Percentiles rank a stretch among this genome's conserved stretches.
These are phyloP conservation scores for Ophioderma brevispina DNA, from an alignment of 35 echinoderm and acorn worm species.

Conservation along the genomic window DNA sequence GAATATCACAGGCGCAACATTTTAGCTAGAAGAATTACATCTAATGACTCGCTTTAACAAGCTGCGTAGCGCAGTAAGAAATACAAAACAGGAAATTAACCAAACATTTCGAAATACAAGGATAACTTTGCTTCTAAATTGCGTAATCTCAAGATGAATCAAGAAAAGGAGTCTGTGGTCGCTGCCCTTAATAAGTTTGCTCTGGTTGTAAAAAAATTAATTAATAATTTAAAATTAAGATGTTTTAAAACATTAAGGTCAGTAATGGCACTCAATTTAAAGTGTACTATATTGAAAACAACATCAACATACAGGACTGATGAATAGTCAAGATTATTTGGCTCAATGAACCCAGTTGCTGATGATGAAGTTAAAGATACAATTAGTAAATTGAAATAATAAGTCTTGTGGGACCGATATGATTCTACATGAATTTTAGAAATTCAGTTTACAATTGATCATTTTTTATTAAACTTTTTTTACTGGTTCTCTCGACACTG, in stretches of 20 bases:
- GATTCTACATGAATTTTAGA: not conserved
- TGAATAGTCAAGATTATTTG: not conserved
- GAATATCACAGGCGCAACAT: not conserved
- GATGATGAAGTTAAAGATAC: too few species aligned
- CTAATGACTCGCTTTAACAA: not conserved
- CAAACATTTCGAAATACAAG: not conserved
- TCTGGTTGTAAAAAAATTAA: not conserved
- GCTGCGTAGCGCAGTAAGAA: not conserved
- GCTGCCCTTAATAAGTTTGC: not conserved
- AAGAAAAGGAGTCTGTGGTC: not conserved
- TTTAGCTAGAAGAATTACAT: not conserved
- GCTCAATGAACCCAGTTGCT: conserved; percentile 8
- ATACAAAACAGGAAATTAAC: not conserved
- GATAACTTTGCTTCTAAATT: too few species aligned
- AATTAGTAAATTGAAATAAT: not conserved
- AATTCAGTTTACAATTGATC: not conserved
- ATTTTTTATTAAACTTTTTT: not conserved
- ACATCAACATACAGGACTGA: not conserved
- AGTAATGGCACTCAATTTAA: too few species aligned
- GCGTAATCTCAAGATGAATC: not conserved
- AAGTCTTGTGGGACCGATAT: not conserved
- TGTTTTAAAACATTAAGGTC: too few species aligned
- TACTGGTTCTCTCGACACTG: not conserved
- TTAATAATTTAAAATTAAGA: not conserved
- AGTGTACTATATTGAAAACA: not conserved